phyloP scores from a whole-genome alignment of 2,797 vertebrate species.

The Pterois miles region DNA sequence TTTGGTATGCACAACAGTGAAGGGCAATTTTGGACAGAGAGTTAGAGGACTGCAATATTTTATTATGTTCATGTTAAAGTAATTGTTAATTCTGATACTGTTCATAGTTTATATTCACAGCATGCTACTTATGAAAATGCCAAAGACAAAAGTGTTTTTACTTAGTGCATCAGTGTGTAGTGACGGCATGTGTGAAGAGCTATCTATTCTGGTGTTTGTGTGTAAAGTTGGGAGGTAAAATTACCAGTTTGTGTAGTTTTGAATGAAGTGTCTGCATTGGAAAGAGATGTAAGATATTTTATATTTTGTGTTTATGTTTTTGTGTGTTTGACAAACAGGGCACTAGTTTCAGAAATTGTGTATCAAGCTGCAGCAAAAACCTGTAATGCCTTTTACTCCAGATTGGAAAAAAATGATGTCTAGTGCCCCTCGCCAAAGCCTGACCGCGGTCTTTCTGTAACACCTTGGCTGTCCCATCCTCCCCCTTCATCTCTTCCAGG shows the following conservation, averaged over 20 bases:
- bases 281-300: neutral
- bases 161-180: too few relatives aligned
- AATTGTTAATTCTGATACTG: neutral
- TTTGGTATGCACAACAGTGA: neutral
- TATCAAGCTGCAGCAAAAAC: neutral
- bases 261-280: neutral
- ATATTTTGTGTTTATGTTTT: neutral
- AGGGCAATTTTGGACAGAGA: neutral
- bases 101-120: neutral
- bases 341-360: neutral
- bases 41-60: too few relatives aligned
- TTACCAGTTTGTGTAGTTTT: neutral
- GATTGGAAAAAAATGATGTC: neutral
- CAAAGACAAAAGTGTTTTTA: too few relatives aligned
- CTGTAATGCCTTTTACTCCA: neutral
- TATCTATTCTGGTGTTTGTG: neutral
- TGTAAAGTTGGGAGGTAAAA: neutral
- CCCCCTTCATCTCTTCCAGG: neutral
- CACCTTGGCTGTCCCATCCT: neutral
- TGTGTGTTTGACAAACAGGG: neutral
- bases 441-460: neutral
- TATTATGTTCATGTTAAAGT: neutral
- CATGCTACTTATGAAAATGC: too few relatives aligned
- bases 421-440: neutral
- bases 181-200: neutral